Base-by-base conservation (phyloP, 2,888 invertebrate species). In the Trichopria drosophilae region DNA sequence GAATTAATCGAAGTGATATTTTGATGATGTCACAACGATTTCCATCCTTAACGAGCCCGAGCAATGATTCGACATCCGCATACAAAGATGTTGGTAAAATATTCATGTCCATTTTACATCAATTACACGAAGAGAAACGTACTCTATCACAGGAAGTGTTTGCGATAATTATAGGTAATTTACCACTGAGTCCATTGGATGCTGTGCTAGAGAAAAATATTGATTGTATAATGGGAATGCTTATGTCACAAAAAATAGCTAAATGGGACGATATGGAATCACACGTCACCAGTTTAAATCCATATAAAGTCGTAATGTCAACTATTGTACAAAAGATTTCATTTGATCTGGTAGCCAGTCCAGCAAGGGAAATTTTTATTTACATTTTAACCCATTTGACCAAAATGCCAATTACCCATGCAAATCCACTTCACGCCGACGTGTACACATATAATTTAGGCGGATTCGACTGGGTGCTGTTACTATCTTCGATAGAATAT, bases 151-250 rank as follows among this genome's bases (percentile, higher is more conserved):
- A 60, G 45, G 44, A 44, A 40, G 7, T 63, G 22, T 59, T 63
- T 32, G 58, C 55, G 7, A 26, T 53, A 5, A 58, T 64, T 24
- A 13, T 64, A 28, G 28, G 44, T 1, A 57, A 60, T 34, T 46
- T 64, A 15, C 62, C 61, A 2, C 54, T 57, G 9, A 34, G 40
- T 41, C 53, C 53, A 5, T 32, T 37, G 5, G 57, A 64, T 53
- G 59, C 63, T 4, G 46, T 60, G 10, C 45, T 61, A 3, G 56
- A 62, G 28, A 64, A 64, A 42, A 55, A 64, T 31, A 24, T 61
- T 4, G 31, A 39, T 18, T 61, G 53, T 39, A 39, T 64, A 4
- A 40, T 53, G 10, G 48, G 53, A n/a, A 10, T 54, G 20, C 48
- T 53, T 0, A 42, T 20, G 35, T 13, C 40, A 7, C 26, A 44